Conservation (phyloP, 2,888 invertebrate genomes). For the Himalopsyche japonica region DNA sequence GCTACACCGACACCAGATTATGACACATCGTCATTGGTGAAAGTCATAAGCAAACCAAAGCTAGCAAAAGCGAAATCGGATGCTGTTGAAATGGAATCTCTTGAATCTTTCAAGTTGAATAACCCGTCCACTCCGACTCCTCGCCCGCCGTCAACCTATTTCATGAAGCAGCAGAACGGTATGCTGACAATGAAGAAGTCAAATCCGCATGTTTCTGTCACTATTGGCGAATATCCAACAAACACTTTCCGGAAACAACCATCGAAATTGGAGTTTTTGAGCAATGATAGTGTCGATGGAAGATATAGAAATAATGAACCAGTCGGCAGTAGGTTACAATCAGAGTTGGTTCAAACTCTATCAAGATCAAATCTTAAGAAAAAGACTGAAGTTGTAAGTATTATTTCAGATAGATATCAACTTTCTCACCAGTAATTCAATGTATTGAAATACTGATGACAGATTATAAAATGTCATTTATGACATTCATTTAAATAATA, state of each 20-base stretch:
- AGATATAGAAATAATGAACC: constrained; percentile 53
- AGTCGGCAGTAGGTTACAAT: constrained; percentile 69
- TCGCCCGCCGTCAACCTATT: constrained; percentile 72
- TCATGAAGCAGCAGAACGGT: constrained; percentile 61
- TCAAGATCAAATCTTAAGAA: constrained; percentile 77
- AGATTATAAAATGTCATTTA: too few relatives aligned
- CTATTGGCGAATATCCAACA: constrained; percentile 70
- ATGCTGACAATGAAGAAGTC: constrained; percentile 63
- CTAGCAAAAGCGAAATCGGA: constrained; percentile 51
- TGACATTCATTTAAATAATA: too few relatives aligned
- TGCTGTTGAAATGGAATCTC: constrained; percentile 73
- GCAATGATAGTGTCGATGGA: constrained; percentile 51
- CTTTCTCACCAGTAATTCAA: neutral
- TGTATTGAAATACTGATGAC: too few relatives aligned
- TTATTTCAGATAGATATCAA: neutral
- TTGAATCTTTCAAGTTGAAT: constrained; percentile 74
- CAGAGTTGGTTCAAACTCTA: constrained; percentile 74
- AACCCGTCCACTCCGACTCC: constrained; percentile 65
- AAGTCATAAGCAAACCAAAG: constrained; percentile 43
- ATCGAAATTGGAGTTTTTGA: constrained; percentile 72
- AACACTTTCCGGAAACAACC: constrained; percentile 65
- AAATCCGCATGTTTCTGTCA: constrained; percentile 67
- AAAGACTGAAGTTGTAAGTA: constrained; percentile 68
- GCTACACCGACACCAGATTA: constrained; percentile 61
- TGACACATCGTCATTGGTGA: constrained; percentile 48